Base-by-base conservation (phyloP, 2,113 vertebrate genomes). In the Phalacrocorax brasilianus region DNA sequence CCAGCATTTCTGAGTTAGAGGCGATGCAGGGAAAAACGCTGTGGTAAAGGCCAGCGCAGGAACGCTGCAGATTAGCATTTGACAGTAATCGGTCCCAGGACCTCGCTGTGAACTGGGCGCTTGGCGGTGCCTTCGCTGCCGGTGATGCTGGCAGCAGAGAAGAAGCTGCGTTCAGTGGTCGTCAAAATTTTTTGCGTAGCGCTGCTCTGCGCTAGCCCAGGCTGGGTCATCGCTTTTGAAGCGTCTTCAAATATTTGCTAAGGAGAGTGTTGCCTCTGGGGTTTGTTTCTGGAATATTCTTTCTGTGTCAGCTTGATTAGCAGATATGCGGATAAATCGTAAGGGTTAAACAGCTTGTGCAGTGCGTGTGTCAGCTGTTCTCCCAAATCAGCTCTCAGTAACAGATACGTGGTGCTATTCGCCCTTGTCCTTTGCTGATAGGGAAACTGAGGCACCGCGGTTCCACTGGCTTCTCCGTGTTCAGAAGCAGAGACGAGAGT, bases 71-170 rank as follows among this genome's bases (percentile, higher is more conserved):
- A 71, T 92, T 11, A 92, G 11, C 47, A 14, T 79, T 52, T 72
- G 33, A 79, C 81, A 92, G 32, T 49, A 42, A 76, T 75, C n/a
- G 14, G 45, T 53, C 44, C 9, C 78, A 83, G 90, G 85, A 61
- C 52, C 67, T 73, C 13, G 56, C 19, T 28, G 88, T 79, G 95
- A 74, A 12, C 88, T 77, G 94, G 26, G 15, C 50, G 44, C 79
- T 96, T 53, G 94, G 91, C 72, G 93, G 7, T 21, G 20, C 33
- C 38, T 40, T 59, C 40, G 2, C 53, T 78, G 85, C 66, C 77
- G 73, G 70, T 28, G 68, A 62, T 83, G 91, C 91, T 91, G 79
- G 94, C 89, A 84, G 91, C 95, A 96, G 59, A 95, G 95, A 66
- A 59, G 72, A 2, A 76, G 56, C 75, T 50, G 61, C 87, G 3